Conservation (phyloP, 1,140 invertebrate species). For the Dolichoris vasculosae region DNA sequence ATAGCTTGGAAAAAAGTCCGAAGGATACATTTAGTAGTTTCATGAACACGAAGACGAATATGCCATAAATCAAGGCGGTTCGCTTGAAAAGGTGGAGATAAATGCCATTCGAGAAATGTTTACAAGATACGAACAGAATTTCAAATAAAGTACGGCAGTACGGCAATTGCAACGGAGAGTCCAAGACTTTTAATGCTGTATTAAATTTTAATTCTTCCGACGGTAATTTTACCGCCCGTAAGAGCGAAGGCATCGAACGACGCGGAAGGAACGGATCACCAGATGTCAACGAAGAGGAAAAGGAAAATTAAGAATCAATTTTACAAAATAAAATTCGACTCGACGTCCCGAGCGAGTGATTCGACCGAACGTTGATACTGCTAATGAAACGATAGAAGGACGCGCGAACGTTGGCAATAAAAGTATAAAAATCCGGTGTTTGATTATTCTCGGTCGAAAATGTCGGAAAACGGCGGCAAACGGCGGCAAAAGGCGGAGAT, state of each 20-base stretch:
- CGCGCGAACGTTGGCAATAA: not conserved
- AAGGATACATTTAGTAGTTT: not conserved
- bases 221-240: not conserved
- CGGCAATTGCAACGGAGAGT: not conserved
- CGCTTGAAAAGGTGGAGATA: not conserved
- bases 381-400: not conserved
- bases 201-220: not conserved
- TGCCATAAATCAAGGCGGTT: constrained; percentile 1
- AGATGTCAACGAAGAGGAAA: not conserved
- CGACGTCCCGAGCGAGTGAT: not conserved
- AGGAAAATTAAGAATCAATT: not conserved
- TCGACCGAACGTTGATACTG: not conserved
- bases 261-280: not conserved
- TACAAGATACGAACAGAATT: not conserved
- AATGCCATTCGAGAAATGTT: not conserved
- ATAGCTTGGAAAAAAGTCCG: not conserved
- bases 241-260: not conserved
- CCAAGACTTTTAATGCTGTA: not conserved
- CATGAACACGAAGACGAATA: not conserved
- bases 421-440: not conserved
- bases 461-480: too few species aligned
- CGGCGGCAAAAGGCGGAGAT: not conserved
- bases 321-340: not conserved
- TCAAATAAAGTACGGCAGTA: not conserved
- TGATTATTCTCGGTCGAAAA: not conserved